A percentile compares a stretch with the other conserved stretches of the same genome.
phyloP scores from a whole-genome alignment of 1,140 invertebrate species.

The Lutraria rhynchaena region DNA sequence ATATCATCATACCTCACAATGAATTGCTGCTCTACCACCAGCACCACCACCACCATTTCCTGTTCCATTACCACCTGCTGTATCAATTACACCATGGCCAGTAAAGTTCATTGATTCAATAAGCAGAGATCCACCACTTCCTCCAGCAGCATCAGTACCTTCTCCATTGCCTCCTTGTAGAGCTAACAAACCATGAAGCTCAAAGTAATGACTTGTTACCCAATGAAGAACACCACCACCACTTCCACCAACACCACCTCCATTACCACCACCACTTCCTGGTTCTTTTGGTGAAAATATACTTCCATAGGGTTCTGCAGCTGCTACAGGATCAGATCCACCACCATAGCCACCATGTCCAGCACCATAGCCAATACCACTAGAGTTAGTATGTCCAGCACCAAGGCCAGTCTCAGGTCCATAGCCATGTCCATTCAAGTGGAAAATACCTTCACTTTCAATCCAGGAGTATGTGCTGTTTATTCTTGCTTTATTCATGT shows the following conservation, averaged over 20 bases:
- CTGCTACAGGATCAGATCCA: slow-evolving; percentile 39
- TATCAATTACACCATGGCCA: slow-evolving; percentile 73
- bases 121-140: slow-evolving; percentile 72
- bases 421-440: slow-evolving; percentile 69
- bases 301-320: slow-evolving; percentile 68
- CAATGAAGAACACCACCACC: slow-evolving; percentile 73
- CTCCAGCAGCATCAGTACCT: slow-evolving; percentile 69
- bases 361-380: slow-evolving; percentile 68
- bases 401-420: slow-evolving; percentile 62
- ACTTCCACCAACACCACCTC: slow-evolving; percentile 66
- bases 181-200: slow-evolving; percentile 71
- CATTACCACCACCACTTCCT: slow-evolving; percentile 75
- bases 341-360: slow-evolving; percentile 74
- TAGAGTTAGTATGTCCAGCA: slow-evolving; percentile 60
- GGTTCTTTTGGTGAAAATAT: slow-evolving; percentile 61
- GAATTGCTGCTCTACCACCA: slow-evolving; percentile 71
- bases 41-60: slow-evolving; percentile 68
- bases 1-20: slow-evolving; percentile 59
- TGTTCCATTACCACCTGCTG: slow-evolving; percentile 57
- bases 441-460: slow-evolving; percentile 71
- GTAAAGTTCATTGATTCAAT: slow-evolving; percentile 74
- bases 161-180: slow-evolving; percentile 66
- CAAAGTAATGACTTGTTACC: slow-evolving; percentile 68
- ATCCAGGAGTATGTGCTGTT: slow-evolving; percentile 69
- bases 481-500: slow-evolving; percentile 71